phyloP scores from a whole-genome alignment of 2,888 invertebrate genomes.

The Panopea generosa region DNA sequence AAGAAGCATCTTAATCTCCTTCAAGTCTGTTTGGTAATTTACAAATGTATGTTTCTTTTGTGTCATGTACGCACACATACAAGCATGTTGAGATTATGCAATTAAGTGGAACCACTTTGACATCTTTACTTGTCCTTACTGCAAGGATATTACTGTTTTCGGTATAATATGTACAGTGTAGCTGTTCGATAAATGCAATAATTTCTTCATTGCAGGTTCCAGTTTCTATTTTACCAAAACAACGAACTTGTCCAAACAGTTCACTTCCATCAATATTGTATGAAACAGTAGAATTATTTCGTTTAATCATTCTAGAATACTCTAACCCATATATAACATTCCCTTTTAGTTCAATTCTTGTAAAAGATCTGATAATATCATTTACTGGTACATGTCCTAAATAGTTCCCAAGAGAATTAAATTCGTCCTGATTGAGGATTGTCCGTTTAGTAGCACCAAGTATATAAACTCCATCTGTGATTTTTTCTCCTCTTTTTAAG shows the following conservation, averaged over 20 bases:
- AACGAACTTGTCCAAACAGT: background rate
- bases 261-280: background rate
- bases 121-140: background rate
- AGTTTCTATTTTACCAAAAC: background rate
- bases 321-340: slow-evolving; percentile 28
- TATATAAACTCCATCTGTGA: slow-evolving; percentile 24
- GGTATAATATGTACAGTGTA: slow-evolving; percentile 9
- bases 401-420: slow-evolving; percentile 1
- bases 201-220: slow-evolving; percentile 1
- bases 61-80: slow-evolving; percentile 4
- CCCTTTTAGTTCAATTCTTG: slow-evolving; percentile 28
- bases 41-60: slow-evolving; percentile 15
- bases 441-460: slow-evolving; percentile 26
- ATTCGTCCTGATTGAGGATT: slow-evolving; percentile 18
- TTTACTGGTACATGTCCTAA: slow-evolving; percentile 22
- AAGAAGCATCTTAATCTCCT: too few species aligned
- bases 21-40: slow-evolving; percentile 17
- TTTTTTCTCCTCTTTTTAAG: slow-evolving; percentile 21
- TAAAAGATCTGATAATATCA: slow-evolving; percentile 12
- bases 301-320: slow-evolving; percentile 44
- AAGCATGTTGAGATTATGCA: slow-evolving; percentile 1
- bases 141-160: slow-evolving; percentile 16
- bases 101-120: background rate
- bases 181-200: slow-evolving; percentile 9
- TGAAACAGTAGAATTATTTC: slow-evolving; percentile 32